These are phyloP conservation scores for Sardina pilchardus DNA, from an alignment of 2,113 vertebrate species.

Conservation along the genomic window DNA sequence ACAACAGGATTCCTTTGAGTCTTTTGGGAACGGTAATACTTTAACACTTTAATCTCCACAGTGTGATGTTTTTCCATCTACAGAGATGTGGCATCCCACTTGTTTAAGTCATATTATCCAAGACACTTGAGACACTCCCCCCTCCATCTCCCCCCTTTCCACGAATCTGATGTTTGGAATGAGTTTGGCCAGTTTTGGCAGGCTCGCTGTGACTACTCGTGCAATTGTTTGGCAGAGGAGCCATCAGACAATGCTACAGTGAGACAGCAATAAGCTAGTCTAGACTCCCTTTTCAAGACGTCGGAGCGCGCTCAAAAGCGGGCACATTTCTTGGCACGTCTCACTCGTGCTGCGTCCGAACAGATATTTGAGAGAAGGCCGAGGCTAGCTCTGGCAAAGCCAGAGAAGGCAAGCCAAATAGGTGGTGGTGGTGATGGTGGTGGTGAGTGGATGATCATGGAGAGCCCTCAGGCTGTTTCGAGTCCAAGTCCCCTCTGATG, in stretches of 20 bases:
- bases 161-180: background rate
- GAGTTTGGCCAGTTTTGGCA: constrained; percentile 3
- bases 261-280: constrained; percentile 46
- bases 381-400: constrained; percentile 20
- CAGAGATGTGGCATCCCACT: background rate
- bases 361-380: background rate
- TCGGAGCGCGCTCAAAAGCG: constrained; percentile 48
- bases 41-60: background rate
- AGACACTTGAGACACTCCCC: background rate
- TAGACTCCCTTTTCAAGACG: constrained; percentile 47
- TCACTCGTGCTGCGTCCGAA: background rate
- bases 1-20: background rate
- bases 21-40: background rate
- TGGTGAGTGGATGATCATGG: background rate
- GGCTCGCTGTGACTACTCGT: constrained; percentile 4
- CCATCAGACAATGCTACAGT: constrained; percentile 40
- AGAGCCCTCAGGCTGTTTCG: background rate
- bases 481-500: background rate
- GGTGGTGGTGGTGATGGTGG: background rate
- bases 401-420: constrained; percentile 42
- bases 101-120: background rate
- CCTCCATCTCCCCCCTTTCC: background rate
- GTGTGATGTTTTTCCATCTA: background rate
- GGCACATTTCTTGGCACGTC: constrained; percentile 50
- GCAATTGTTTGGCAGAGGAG: constrained; percentile 27